These are phyloP conservation scores for Chloroceryle inda DNA, from an alignment of 2,797 vertebrate species.

Conservation along the genomic window DNA sequence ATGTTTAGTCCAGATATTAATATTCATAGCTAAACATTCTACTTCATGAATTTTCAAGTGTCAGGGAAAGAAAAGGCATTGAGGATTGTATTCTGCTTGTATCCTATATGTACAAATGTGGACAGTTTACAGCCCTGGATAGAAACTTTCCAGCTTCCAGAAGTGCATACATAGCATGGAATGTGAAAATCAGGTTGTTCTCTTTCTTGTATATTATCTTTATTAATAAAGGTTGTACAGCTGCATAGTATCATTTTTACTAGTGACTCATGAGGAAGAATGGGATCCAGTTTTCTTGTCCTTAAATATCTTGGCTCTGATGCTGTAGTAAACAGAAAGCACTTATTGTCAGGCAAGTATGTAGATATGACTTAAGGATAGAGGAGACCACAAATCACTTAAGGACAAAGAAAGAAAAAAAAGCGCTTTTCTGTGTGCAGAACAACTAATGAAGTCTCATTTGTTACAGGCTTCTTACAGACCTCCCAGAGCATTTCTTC, in stretches of 20 bases:
- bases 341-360: slow-evolving; percentile 32
- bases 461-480: background rate
- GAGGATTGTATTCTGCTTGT: slow-evolving; percentile 17
- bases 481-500: background rate
- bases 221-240: slow-evolving; percentile 52
- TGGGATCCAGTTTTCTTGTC: slow-evolving; percentile 52
- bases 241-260: slow-evolving; percentile 50
- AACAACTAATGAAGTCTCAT: background rate
- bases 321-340: slow-evolving; percentile 43
- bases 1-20: background rate
- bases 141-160: slow-evolving; percentile 35
- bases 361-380: slow-evolving; percentile 21
- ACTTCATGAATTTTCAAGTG: background rate
- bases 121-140: background rate
- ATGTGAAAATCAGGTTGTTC: slow-evolving; percentile 50
- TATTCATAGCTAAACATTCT: background rate
- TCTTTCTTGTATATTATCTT: slow-evolving; percentile 32
- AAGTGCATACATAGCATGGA: slow-evolving; percentile 15
- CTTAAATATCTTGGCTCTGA: slow-evolving; percentile 44
- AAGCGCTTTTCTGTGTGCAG: background rate
- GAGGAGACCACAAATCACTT: background rate
- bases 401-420: background rate
- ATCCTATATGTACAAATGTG: background rate
- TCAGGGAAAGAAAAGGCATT: background rate
- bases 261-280: slow-evolving; percentile 48